Evolutionary conservation across 1,140 invertebrate species (phyloP).

Genomic region (Neodiprion virginianus): DNA sequence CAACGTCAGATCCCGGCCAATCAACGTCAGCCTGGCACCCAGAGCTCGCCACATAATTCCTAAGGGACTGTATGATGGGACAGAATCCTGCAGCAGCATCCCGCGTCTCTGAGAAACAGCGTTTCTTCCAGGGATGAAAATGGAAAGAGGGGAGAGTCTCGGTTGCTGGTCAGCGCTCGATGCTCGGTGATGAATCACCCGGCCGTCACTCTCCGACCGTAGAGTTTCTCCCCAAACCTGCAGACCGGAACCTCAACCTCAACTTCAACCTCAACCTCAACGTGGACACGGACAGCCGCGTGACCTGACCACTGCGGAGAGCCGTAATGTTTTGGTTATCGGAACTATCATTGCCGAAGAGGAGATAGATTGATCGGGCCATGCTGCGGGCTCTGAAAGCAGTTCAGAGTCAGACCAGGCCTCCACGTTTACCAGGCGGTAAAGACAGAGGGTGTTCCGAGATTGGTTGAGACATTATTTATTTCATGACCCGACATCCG

Average conservation of each 20-base stretch:
- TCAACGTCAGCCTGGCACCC: not conserved
- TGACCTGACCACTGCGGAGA: not conserved
- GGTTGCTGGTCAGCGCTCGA: conserved; percentile 24
- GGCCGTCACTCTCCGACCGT: conserved; percentile 26
- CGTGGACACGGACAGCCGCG: not conserved
- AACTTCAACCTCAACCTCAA: not conserved
- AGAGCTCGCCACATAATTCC: not conserved
- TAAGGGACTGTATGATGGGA: conserved; percentile 27
- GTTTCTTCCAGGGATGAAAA: conserved; percentile 8
- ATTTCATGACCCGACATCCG: not conserved
- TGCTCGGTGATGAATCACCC: conserved; percentile 30
- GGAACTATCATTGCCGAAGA: not conserved
- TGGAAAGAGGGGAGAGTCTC: not conserved
- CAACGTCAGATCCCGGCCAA: not conserved
- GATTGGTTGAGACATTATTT: not conserved
- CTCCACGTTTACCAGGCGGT: not conserved
- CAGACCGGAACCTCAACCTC: too few species aligned
- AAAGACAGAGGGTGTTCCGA: not conserved
- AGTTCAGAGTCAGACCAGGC: too few species aligned
- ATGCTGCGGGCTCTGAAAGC: not conserved
- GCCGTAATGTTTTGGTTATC: not conserved
- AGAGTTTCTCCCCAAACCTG: conserved; percentile 24
- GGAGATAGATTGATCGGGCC: not conserved
- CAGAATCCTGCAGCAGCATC: conserved; percentile 20
- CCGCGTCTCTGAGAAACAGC: conserved; percentile 22